Conservation (phyloP, 53 echinoderm and acorn worm genomes). For the Apostichopus leukothele region DNA sequence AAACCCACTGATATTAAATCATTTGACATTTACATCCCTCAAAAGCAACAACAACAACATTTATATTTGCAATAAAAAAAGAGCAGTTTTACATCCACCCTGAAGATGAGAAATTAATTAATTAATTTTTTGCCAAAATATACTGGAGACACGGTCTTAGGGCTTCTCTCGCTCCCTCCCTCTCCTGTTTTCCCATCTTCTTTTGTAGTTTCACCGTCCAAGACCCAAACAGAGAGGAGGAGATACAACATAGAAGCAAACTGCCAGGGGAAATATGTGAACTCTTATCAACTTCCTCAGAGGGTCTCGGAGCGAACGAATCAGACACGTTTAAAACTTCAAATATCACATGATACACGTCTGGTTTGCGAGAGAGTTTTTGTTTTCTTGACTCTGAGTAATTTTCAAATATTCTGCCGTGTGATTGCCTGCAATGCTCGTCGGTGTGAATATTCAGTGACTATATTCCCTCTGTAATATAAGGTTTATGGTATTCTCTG, state of each 20-base stretch:
- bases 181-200: too few relatives aligned
- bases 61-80: conserved; percentile 24
- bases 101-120: conserved; percentile 40
- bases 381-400: too few relatives aligned
- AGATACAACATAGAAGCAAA: background rate
- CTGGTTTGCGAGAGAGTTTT: background rate
- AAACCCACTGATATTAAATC: background rate
- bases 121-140: conserved; percentile 27
- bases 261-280: conserved; percentile 15
- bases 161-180: background rate
- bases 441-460: too few relatives aligned
- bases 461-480: too few relatives aligned
- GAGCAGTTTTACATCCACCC: conserved; percentile 12
- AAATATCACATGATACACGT: background rate
- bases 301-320: background rate
- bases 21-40: background rate
- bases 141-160: conserved; percentile 26
- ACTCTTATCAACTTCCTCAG: background rate
- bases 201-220: background rate
- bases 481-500: too few relatives aligned
- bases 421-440: too few relatives aligned
- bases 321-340: background rate
- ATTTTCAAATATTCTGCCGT: too few relatives aligned
- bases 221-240: background rate
- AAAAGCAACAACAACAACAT: conserved; percentile 39